phyloP scores from a whole-genome alignment of 1,140 invertebrate genomes.

The Temnothorax curvispinosus region DNA sequence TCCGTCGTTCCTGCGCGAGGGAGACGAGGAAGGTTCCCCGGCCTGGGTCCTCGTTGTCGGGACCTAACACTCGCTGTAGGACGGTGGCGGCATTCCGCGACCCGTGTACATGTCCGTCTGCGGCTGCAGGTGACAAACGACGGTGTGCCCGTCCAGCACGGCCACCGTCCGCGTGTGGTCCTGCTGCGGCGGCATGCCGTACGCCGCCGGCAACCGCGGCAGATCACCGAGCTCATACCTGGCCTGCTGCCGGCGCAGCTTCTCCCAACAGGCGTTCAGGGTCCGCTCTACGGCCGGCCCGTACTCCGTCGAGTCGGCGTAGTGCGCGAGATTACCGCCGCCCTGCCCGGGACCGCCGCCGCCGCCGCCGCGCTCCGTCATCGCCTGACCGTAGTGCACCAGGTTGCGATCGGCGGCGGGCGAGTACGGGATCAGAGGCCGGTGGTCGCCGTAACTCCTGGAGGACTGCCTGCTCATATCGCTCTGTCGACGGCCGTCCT shows the following conservation, averaged over 20 bases:
- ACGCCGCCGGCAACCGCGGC: constrained; percentile 84
- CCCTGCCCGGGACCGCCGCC: neutral
- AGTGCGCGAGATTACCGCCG: constrained; percentile 72
- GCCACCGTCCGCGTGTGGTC: constrained; percentile 90
- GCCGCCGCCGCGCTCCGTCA: constrained; percentile 76
- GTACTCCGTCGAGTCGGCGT: constrained; percentile 78
- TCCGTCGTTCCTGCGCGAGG: constrained; percentile 38
- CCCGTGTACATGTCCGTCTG: constrained; percentile 87
- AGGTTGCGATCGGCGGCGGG: constrained; percentile 87
- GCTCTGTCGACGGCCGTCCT: constrained; percentile 91
- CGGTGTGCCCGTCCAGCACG: constrained; percentile 93
- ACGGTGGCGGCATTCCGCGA: constrained; percentile 86
- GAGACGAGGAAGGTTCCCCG: constrained; percentile 20
- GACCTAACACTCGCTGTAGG: constrained; percentile 87
- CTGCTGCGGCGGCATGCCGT: constrained; percentile 85
- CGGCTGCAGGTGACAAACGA: constrained; percentile 93
- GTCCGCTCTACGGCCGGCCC: constrained; percentile 79
- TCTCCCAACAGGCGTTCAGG: constrained; percentile 87
- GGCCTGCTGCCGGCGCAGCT: constrained; percentile 83
- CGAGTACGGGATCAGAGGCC: constrained; percentile 91
- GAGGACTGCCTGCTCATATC: constrained; percentile 92
- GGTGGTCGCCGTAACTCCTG: constrained; percentile 92
- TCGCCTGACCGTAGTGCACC: constrained; percentile 84
- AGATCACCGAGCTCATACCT: constrained; percentile 85
- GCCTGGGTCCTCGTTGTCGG: neutral